Conservation (phyloP, 2,888 invertebrate species). For the Rosalia funebris region DNA sequence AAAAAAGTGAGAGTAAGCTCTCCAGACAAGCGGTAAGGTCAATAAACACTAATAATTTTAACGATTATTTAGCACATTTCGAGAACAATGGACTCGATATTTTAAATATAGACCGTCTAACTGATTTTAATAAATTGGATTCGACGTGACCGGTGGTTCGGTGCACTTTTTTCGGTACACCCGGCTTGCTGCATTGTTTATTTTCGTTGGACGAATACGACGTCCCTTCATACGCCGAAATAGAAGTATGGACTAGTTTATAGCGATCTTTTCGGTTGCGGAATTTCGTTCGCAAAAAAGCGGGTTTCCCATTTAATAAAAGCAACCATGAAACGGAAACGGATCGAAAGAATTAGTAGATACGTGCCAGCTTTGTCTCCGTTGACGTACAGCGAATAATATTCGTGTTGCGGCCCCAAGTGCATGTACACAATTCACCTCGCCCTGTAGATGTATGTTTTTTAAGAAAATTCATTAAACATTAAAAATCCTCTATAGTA, state of each 20-base stretch:
- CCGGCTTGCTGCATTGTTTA: background rate
- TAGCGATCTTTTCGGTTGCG: background rate
- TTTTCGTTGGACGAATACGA: background rate
- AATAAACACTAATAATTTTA: slow-evolving; percentile 26
- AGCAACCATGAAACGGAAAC: background rate
- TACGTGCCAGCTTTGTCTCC: too few relatives aligned
- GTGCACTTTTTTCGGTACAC: background rate
- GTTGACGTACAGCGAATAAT: too few relatives aligned
- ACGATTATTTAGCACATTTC: slow-evolving; percentile 28
- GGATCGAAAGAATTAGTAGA: background rate
- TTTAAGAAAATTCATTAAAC: too few relatives aligned
- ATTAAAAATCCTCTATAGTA: too few relatives aligned
- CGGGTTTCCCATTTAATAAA: background rate
- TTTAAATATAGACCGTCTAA: slow-evolving; percentile 25
- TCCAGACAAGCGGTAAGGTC: slow-evolving; percentile 19
- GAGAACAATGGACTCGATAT: slow-evolving; percentile 27
- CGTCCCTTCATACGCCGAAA: background rate
- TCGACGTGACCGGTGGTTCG: background rate
- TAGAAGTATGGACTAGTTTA: background rate
- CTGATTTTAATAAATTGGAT: slow-evolving; percentile 20
- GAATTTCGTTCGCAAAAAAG: background rate
- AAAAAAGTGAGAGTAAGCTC: slow-evolving; percentile 8
- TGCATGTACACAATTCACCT: too few relatives aligned
- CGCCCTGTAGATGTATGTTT: too few relatives aligned
- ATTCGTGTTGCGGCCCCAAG: too few relatives aligned